A percentile compares a stretch with the other conserved stretches of the same genome.
These are phyloP conservation scores for Pseudochaenichthys georgianus DNA, from an alignment of 2,797 vertebrate genomes.

Conservation along the genomic window DNA sequence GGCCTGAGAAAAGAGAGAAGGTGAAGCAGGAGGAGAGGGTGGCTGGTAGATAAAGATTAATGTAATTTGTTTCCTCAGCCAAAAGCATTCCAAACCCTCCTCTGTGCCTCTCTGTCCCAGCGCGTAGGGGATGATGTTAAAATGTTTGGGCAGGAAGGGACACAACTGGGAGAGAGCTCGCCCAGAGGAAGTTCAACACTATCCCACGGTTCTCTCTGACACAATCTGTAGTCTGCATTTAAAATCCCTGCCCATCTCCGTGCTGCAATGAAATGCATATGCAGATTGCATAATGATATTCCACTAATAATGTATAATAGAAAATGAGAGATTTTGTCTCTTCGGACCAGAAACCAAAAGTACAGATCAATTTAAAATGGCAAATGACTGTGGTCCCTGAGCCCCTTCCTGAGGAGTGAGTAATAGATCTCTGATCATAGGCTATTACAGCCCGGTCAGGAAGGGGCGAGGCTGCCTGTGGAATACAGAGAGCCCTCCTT, in stretches of 20 bases:
- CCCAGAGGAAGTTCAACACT: constrained; percentile 67
- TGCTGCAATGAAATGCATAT: constrained; percentile 64
- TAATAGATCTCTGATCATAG: constrained; percentile 79
- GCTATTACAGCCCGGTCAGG: constrained; percentile 70
- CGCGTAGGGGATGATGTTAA: constrained; percentile 70
- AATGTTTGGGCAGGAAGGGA: constrained; percentile 75
- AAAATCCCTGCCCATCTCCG: constrained; percentile 23
- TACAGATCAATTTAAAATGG: constrained; percentile 74
- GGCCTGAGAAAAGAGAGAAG: constrained; percentile 70
- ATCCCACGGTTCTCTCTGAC: constrained; percentile 48
- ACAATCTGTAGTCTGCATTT: constrained; percentile 51
- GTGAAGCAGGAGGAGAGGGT: constrained; percentile 61
- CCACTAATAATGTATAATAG: constrained; percentile 61
- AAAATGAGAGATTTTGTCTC: constrained; percentile 72
- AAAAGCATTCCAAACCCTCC: constrained; percentile 70
- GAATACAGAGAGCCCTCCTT: constrained; percentile 73
- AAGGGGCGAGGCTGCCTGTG: constrained; percentile 43
- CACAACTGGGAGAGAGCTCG: constrained; percentile 61
- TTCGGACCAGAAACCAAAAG: constrained; percentile 61
- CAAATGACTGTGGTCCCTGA: constrained; percentile 69
- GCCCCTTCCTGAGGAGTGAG: constrained; percentile 68
- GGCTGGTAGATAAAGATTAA: constrained; percentile 75
- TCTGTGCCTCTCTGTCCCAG: constrained; percentile 46
- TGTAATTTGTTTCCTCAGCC: constrained; percentile 74
- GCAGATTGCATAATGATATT: constrained; percentile 62